phyloP scores from a whole-genome alignment of 2,797 vertebrate genomes.

The Phylloscopus collybita region DNA sequence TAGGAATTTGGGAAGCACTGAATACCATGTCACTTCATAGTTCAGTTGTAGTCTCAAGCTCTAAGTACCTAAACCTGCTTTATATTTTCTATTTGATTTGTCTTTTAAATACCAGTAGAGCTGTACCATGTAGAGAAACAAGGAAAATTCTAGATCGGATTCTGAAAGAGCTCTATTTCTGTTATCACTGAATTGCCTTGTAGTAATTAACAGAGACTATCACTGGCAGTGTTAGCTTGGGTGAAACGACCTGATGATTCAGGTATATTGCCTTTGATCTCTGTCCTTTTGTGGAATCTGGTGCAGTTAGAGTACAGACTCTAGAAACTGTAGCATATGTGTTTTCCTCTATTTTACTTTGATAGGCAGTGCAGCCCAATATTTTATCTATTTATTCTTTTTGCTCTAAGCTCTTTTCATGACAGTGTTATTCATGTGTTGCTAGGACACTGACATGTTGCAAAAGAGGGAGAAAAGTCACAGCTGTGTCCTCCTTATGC shows the following conservation, averaged over 20 bases:
- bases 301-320: background rate
- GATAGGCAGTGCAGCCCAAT: background rate
- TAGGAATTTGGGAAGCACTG: background rate
- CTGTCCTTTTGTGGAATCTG: background rate
- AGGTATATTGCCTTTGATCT: background rate
- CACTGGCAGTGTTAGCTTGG: background rate
- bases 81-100: background rate
- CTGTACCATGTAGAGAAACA: background rate
- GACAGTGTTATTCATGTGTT: background rate
- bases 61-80: background rate
- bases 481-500: background rate
- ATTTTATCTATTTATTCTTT: background rate
- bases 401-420: background rate
- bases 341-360: background rate
- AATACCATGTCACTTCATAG: accelerated
- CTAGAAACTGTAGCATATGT: background rate
- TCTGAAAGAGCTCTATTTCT: background rate
- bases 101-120: background rate
- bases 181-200: background rate
- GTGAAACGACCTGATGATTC: background rate
- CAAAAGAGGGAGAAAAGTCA: background rate
- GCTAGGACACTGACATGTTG: background rate
- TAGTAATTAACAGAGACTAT: background rate
- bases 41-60: background rate
- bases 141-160: background rate